Conservation (phyloP, 2,888 invertebrate species). For the Drosophila barbarae region DNA sequence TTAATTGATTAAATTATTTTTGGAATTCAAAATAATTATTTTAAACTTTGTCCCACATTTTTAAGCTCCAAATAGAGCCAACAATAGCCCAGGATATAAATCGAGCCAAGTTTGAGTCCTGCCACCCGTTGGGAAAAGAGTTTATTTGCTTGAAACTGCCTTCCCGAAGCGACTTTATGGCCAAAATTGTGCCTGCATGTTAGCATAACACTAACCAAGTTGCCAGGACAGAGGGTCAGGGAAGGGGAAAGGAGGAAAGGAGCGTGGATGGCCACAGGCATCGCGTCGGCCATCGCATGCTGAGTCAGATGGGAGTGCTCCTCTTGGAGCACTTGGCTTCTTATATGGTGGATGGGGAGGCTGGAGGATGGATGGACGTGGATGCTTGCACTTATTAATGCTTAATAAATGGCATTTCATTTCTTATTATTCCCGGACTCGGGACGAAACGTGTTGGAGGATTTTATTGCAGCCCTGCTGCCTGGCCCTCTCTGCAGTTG, state of each 20-base stretch:
- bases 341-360: conserved; percentile 45
- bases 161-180: conserved; percentile 19
- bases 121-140: conserved; percentile 11
- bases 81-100: conserved; percentile 8
- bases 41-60: conserved; percentile 15
- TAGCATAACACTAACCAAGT: conserved; percentile 28
- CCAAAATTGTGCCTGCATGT: conserved; percentile 39
- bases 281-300: conserved; percentile 38
- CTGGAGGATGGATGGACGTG: conserved; percentile 44
- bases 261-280: conserved; percentile 38
- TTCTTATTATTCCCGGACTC: conserved; percentile 76
- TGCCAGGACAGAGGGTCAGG: neutral
- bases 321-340: conserved; percentile 12
- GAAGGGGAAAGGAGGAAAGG: neutral
- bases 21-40: neutral
- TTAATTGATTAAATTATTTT: neutral
- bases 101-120: conserved; percentile 1
- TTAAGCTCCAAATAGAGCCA: neutral
- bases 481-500: conserved; percentile 41
- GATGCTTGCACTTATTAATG: conserved; percentile 79
- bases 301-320: conserved; percentile 44
- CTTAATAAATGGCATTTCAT: conserved; percentile 80
- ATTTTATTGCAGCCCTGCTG: conserved; percentile 62
- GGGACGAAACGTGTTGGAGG: conserved; percentile 66
- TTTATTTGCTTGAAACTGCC: conserved; percentile 1